Conservation (phyloP, 1,140 invertebrate genomes). For the Drosophila albomicans region DNA sequence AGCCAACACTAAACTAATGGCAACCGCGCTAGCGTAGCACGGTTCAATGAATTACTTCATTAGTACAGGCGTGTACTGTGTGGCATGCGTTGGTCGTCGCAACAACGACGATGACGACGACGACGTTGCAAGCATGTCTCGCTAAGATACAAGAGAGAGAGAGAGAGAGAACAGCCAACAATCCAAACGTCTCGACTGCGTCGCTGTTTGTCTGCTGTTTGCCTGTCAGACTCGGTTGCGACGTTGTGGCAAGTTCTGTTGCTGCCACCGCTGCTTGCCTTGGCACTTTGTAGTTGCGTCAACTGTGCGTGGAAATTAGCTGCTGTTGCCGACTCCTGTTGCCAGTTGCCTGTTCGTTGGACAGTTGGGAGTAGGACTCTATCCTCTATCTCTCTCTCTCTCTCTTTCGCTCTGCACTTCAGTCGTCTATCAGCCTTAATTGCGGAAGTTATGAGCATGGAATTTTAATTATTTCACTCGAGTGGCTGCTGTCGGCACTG, state of each 20-base stretch:
- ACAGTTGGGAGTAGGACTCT: conserved; percentile 31
- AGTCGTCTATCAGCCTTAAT: conserved; percentile 67
- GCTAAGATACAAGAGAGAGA: conserved; percentile 56
- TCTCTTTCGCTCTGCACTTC: conserved; percentile 7
- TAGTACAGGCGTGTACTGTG: conserved; percentile 76
- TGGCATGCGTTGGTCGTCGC: conserved; percentile 66
- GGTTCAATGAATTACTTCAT: conserved; percentile 84
- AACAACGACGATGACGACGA: conserved; percentile 24
- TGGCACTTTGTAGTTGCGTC: conserved; percentile 49
- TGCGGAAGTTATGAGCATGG: conserved; percentile 82
- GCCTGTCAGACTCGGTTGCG: conserved; percentile 37
- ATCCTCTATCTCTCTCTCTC: background rate
- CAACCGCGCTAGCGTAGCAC: conserved; percentile 68
- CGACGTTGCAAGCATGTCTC: conserved; percentile 48
- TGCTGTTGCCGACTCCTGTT: conserved; percentile 55
- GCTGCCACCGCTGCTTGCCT: conserved; percentile 37
- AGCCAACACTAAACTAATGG: conserved; percentile 75
- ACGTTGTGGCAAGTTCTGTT: conserved; percentile 50
- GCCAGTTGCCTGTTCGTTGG: conserved; percentile 34
- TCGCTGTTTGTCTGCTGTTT: conserved; percentile 17
- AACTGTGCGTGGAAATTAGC: conserved; percentile 81
- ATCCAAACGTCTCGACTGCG: conserved; percentile 23
- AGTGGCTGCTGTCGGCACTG: conserved; percentile 10
- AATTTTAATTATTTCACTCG: conserved; percentile 81
- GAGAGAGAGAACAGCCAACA: conserved; percentile 31